Conservation (phyloP, 2,888 invertebrate genomes). For the Pecten maximus region DNA sequence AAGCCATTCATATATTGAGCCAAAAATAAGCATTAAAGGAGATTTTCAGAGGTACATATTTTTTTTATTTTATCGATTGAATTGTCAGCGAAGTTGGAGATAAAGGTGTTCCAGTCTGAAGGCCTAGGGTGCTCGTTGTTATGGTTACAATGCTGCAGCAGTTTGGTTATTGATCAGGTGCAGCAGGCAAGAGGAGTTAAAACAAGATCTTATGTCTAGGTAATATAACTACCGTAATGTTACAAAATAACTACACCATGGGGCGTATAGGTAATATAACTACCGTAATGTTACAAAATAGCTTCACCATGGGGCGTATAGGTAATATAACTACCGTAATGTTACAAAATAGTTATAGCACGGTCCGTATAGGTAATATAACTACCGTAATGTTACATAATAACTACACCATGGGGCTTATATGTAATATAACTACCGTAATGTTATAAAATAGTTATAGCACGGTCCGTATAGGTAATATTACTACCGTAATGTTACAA, state of each 20-base stretch:
- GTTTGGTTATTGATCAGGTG: conserved; percentile 1
- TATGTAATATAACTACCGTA: too few relatives aligned
- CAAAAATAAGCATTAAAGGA: conserved; percentile 5
- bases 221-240: not conserved
- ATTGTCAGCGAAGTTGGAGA: not conserved
- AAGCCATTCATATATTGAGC: not conserved
- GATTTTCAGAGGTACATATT: not conserved
- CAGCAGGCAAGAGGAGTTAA: not conserved
- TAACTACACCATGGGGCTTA: too few relatives aligned
- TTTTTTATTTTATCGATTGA: conserved; percentile 16
- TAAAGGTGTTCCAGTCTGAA: conserved; percentile 9
- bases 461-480: too few relatives aligned
- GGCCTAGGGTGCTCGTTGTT: not conserved
- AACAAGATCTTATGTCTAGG: not conserved
- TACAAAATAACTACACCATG: not conserved
- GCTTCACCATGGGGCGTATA: not conserved
- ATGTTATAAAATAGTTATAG: too few relatives aligned
- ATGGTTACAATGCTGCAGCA: conserved; percentile 13
- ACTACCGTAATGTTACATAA: too few relatives aligned
- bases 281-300: not conserved
- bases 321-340: too few relatives aligned
- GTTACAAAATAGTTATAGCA: too few relatives aligned
- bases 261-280: not conserved
- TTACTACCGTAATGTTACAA: too few relatives aligned
- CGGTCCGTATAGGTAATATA: too few relatives aligned